Percentiles rank a stretch among this genome's conserved stretches.
Conservation (phyloP, 2,113 vertebrate species). For the Larimichthys crocea region DNA sequence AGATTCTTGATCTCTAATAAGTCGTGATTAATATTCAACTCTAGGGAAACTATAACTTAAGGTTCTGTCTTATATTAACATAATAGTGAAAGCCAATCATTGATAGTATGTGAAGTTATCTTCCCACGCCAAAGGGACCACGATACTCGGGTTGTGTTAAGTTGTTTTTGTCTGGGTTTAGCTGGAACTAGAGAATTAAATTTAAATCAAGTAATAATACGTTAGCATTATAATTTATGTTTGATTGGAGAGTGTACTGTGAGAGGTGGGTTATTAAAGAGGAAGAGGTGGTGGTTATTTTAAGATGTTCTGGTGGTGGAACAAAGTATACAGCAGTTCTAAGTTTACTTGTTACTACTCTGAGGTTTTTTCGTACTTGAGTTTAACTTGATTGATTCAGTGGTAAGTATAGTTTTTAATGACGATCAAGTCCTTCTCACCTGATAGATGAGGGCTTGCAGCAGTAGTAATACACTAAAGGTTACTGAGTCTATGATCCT, state of each 20-base stretch:
- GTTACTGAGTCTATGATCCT: conserved; percentile 23
- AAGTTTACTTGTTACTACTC: not conserved
- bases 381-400: conserved; percentile 13
- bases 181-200: conserved; percentile 22
- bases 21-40: not conserved
- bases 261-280: conserved; percentile 1
- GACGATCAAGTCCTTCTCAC: not conserved
- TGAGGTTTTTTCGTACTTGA: not conserved
- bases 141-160: not conserved
- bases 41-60: not conserved
- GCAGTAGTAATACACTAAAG: not conserved
- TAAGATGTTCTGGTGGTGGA: conserved; percentile 16
- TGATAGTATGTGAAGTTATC: not conserved
- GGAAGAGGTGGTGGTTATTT: not conserved
- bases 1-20: conserved; percentile 10
- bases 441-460: conserved; percentile 6
- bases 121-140: conserved; percentile 40
- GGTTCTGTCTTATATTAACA: not conserved
- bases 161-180: not conserved
- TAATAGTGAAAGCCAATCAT: conserved; percentile 10
- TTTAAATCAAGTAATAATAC: not conserved
- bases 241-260: not conserved
- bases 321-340: not conserved
- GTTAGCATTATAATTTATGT: conserved; percentile 1
- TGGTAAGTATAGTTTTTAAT: conserved; percentile 7